These are phyloP conservation scores for Colistium nudipinnis DNA, from an alignment of 2,113 vertebrate species.

Conservation along the genomic window DNA sequence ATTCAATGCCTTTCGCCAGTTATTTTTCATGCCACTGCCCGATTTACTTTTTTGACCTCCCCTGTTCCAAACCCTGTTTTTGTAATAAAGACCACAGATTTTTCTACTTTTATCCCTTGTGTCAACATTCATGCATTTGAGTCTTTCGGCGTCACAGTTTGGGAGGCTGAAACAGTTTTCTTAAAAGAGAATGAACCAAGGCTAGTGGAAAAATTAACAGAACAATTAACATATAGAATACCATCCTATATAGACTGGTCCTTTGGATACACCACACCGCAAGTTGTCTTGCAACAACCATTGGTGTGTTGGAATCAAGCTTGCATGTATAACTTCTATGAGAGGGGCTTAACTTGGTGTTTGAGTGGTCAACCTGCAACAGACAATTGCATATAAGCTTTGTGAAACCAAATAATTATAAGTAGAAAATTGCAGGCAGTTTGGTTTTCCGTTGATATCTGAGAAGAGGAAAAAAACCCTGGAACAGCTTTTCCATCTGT, in stretches of 20 bases:
- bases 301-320: slow-evolving; percentile 68
- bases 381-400: slow-evolving; percentile 75
- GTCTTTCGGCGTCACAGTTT: too few species aligned
- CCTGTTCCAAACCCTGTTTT: too few species aligned
- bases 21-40: too few species aligned
- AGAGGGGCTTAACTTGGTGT: slow-evolving; percentile 71
- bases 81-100: too few species aligned
- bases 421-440: slow-evolving; percentile 71
- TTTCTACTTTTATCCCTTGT: too few species aligned
- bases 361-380: slow-evolving; percentile 75
- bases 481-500: slow-evolving; percentile 76
- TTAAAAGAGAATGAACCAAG: slow-evolving; percentile 32
- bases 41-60: too few species aligned
- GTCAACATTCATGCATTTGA: too few species aligned
- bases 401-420: slow-evolving; percentile 81
- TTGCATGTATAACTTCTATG: slow-evolving; percentile 64
- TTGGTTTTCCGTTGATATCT: slow-evolving; percentile 77
- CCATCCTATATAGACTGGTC: slow-evolving; percentile 46
- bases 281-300: slow-evolving; percentile 58
- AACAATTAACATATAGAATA: slow-evolving; percentile 49
- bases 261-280: slow-evolving; percentile 54
- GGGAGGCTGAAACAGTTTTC: slow-evolving; percentile 46
- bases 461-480: slow-evolving; percentile 43
- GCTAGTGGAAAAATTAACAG: slow-evolving; percentile 60
- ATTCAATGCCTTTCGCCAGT: slow-evolving; percentile 48